phyloP scores from a whole-genome alignment of 2,888 invertebrate genomes.

The Acrobasis repandana region DNA sequence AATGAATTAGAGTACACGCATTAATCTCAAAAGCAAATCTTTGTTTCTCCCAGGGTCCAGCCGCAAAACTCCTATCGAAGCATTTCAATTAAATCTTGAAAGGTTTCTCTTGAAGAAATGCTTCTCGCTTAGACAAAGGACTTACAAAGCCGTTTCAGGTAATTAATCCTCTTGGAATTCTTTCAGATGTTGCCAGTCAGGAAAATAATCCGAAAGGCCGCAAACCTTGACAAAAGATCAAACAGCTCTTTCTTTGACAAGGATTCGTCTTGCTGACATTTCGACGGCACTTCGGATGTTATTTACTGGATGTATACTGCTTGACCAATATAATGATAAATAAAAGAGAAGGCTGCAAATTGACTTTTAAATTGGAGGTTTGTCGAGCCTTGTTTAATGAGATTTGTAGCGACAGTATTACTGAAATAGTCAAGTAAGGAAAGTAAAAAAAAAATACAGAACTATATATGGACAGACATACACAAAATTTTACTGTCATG shows the following conservation, averaged over 20 bases:
- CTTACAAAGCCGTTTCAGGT: constrained; percentile 65
- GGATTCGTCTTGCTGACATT: constrained; percentile 28
- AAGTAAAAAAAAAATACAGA: neutral
- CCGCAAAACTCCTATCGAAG: constrained; percentile 56
- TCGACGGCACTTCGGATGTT: constrained; percentile 23
- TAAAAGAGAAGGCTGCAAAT: constrained; percentile 3
- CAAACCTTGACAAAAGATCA: constrained; percentile 48
- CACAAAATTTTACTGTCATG: too few relatives aligned
- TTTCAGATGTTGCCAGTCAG: constrained; percentile 55
- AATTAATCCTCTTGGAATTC: constrained; percentile 72
- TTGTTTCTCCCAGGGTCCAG: constrained; percentile 35
- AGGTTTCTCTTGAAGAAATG: constrained; percentile 56
- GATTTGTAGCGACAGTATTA: neutral
- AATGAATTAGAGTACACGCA: constrained; percentile 3
- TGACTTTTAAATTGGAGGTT: constrained; percentile 6
- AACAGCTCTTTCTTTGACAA: constrained; percentile 41
- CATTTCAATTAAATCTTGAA: constrained; percentile 67
- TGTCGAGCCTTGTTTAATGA: constrained; percentile 1
- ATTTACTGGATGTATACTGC: constrained; percentile 15
- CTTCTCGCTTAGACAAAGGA: constrained; percentile 60
- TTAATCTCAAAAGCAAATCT: constrained; percentile 27
- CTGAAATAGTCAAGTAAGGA: neutral
- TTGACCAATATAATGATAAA: constrained; percentile 3
- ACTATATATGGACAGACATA: too few relatives aligned
- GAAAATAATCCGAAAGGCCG: constrained; percentile 54